phyloP scores from a whole-genome alignment of 1,140 invertebrate genomes.

The Dendroctonus valens region DNA sequence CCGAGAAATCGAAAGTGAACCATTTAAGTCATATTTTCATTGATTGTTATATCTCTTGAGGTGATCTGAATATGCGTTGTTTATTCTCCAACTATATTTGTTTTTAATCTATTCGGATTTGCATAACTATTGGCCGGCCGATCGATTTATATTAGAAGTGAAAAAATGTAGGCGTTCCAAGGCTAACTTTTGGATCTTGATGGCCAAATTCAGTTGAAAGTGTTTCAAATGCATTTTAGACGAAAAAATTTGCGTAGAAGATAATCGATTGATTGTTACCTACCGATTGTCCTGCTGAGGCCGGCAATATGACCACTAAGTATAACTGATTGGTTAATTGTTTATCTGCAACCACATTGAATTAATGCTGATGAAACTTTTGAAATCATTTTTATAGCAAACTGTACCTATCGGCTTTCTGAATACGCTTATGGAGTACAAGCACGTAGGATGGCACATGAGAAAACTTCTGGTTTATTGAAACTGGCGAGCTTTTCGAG shows the following conservation, averaged over 20 bases:
- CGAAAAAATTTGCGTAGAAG: neutral
- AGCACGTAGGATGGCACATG: too few species aligned
- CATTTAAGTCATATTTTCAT: slow-evolving; percentile 37
- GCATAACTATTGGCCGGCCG: slow-evolving; percentile 21
- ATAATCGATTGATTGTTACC: too few species aligned
- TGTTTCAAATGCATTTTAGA: neutral
- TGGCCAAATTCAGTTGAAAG: slow-evolving; percentile 16
- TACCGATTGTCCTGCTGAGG: neutral
- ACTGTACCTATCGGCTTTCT: too few species aligned
- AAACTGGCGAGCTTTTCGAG: too few species aligned
- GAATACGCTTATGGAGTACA: too few species aligned
- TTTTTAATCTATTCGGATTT: slow-evolving; percentile 24
- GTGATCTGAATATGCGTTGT: slow-evolving; percentile 31
- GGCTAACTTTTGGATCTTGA: slow-evolving; percentile 7
- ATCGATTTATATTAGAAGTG: slow-evolving; percentile 8
- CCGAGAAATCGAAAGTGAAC: slow-evolving; percentile 36
- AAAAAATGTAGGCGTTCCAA: slow-evolving; percentile 18
- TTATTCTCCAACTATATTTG: slow-evolving; percentile 27
- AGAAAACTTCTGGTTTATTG: too few species aligned
- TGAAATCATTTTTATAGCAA: too few species aligned
- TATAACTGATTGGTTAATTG: too few species aligned
- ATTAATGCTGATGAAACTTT: too few species aligned
- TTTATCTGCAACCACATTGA: too few species aligned
- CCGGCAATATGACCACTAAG: neutral
- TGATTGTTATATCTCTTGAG: slow-evolving; percentile 34